Evolutionary conservation across 2,888 invertebrate species (phyloP), one percentile per base, ranked within the genome.

Genomic region (Cryptocephalus moraei): DNA sequence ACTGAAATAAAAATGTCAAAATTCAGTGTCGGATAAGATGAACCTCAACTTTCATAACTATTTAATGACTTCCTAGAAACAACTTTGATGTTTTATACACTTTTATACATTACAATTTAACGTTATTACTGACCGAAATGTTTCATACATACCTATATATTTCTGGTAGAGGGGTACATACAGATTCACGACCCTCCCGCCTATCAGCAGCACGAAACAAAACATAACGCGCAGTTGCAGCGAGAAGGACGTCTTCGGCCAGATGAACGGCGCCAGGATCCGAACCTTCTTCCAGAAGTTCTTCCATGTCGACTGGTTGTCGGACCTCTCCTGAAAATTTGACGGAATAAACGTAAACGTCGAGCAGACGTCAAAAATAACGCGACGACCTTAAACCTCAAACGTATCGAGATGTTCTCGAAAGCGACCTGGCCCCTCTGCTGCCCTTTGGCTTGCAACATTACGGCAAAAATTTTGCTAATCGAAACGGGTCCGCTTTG

Each of bases 91-190:
- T n/a, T n/a, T n/a, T n/a, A n/a, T n/a, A n/a, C n/a, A n/a, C 22
- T 2, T 22, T 6, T 6, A 22, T 22, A 2, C 3, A 22, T 22
- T 6, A 22, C 22, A 22, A 22, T 22, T 22, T 22, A 22, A 22
- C 6, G 6, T 22, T 22, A 22, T 22, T 22, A n/a, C n/a, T 22
- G 22, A 6, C 8, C 10, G 32, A 47, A 47, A 39, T 33, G 3
- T n/a, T n/a, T 31, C 11, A 8, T 14, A 65, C 78, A 74, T 73
- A 91, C 92, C 92, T 63, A 97, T 93, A 60, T 81, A 75, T 72
- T 91, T 93, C 70, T 86, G 91, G 71, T 91, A 95, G 63, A 97
- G 82, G 39, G 96, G 97, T 44, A 95, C 89, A 65, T 81, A 91
- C 1, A 97, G 75, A 73, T 96, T 97, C 56, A 92, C 82, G 1